A percentile compares a stretch with the other conserved stretches of the same genome.
Evolutionary conservation across 2,888 invertebrate species (phyloP).

Genomic region (Diabrotica balteata): DNA sequence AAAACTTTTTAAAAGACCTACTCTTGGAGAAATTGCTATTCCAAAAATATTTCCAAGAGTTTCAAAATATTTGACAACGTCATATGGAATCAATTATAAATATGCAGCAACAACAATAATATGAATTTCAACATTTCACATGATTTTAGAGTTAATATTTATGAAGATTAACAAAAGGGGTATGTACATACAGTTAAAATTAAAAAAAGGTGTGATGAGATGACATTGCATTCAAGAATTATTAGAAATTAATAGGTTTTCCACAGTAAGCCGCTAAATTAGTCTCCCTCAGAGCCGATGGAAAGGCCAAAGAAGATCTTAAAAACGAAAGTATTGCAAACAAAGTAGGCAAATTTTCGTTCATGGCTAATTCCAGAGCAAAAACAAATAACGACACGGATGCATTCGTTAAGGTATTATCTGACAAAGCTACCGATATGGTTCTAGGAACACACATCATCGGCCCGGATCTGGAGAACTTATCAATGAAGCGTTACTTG

Average conservation of each 20-base stretch:
- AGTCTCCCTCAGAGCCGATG: constrained; percentile 95
- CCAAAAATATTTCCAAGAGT: too few relatives aligned
- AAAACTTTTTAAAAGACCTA: too few relatives aligned
- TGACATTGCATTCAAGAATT: constrained; percentile 47
- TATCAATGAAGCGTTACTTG: constrained; percentile 97
- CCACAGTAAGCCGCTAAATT: constrained; percentile 94
- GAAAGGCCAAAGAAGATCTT: constrained; percentile 91
- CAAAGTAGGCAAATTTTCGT: constrained; percentile 98
- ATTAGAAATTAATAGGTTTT: constrained; percentile 96
- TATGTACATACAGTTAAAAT: constrained; percentile 27
- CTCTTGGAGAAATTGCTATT: too few relatives aligned
- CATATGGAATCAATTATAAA: too few relatives aligned
- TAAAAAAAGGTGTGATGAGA: constrained; percentile 20
- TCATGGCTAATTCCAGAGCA: constrained; percentile 96
- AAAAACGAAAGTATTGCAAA: constrained; percentile 94
- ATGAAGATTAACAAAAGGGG: constrained; percentile 28
- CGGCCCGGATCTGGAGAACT: constrained; percentile 94
- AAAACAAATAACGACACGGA: constrained; percentile 98
- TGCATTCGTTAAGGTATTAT: constrained; percentile 91
- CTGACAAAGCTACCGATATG: constrained; percentile 92
- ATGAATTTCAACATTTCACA: constrained; percentile 16
- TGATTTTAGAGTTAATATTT: constrained; percentile 16
- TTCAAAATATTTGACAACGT: too few relatives aligned
- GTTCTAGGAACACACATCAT: constrained; percentile 96
- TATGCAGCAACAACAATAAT: too few relatives aligned